Evolutionary conservation across 2,888 invertebrate genomes (phyloP).

Genomic region (Frankliniella fusca): DNA sequence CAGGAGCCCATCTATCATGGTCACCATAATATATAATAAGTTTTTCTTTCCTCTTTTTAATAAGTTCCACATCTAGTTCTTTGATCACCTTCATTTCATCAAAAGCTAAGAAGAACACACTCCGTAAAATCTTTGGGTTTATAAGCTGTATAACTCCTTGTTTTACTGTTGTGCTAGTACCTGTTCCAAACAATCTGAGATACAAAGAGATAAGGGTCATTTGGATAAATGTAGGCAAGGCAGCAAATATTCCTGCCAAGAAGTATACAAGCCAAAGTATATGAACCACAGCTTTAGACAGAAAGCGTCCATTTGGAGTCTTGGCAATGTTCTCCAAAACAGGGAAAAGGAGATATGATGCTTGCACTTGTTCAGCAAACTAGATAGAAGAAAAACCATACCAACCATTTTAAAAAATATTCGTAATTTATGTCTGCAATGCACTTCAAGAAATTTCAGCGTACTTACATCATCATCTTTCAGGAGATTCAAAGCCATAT

Average conservation of each 20-base stretch:
- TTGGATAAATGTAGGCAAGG: neutral
- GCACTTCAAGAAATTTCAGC: conserved; percentile 2
- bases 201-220: conserved; percentile 30
- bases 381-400: neutral
- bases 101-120: conserved; percentile 65
- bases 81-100: conserved; percentile 76
- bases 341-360: conserved; percentile 76
- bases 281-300: conserved; percentile 44
- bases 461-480: conserved; percentile 54
- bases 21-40: conserved; percentile 76
- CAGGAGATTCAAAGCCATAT: conserved; percentile 71
- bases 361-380: conserved; percentile 47
- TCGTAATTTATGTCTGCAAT: neutral
- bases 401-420: neutral
- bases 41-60: conserved; percentile 50
- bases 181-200: conserved; percentile 32
- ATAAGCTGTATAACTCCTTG: conserved; percentile 56
- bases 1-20: conserved; percentile 80
- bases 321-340: conserved; percentile 78
- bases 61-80: conserved; percentile 59
- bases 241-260: conserved; percentile 29
- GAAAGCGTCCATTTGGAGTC: conserved; percentile 65
- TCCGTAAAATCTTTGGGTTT: conserved; percentile 57
- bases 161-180: conserved; percentile 36
- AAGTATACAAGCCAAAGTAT: conserved; percentile 38